phyloP scores from a whole-genome alignment of 2,113 vertebrate species.

The Thomomys bottae region DNA sequence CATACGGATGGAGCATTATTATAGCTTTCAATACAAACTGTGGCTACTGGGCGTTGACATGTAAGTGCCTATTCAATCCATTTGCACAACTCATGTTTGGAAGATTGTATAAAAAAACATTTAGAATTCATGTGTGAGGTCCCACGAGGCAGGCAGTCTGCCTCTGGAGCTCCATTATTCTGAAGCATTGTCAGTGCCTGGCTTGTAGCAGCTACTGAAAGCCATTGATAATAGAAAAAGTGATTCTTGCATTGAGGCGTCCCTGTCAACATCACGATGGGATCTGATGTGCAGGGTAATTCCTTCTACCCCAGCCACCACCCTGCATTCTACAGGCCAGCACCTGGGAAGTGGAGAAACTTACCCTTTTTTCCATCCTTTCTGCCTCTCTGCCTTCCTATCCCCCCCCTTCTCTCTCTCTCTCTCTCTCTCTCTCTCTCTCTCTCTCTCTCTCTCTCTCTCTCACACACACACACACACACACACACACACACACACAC shows the following conservation, averaged over 20 bases:
- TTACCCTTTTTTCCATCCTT: neutral
- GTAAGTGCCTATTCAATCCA: neutral
- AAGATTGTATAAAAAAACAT: neutral
- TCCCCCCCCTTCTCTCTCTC: neutral
- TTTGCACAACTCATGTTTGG: neutral
- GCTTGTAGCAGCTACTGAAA: neutral
- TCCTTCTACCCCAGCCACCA: neutral
- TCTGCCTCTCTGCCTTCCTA: neutral
- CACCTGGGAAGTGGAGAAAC: rapidly evolving
- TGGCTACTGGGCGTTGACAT: neutral
- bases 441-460: neutral
- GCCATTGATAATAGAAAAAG: neutral
- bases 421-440: neutral
- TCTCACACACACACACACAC: too few relatives aligned
- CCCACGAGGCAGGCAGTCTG: neutral
- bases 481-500: neutral
- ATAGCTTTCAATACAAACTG: neutral
- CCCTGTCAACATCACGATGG: neutral
- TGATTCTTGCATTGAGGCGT: neutral
- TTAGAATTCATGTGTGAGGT: neutral
- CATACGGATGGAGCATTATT: neutral
- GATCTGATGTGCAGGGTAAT: neutral
- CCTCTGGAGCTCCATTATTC: neutral
- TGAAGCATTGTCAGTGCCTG: neutral
- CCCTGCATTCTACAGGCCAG: neutral